A percentile compares a stretch with the other conserved stretches of the same genome.
Conservation (phyloP, 2,113 vertebrate species). For the Pterocles gutturalis region DNA sequence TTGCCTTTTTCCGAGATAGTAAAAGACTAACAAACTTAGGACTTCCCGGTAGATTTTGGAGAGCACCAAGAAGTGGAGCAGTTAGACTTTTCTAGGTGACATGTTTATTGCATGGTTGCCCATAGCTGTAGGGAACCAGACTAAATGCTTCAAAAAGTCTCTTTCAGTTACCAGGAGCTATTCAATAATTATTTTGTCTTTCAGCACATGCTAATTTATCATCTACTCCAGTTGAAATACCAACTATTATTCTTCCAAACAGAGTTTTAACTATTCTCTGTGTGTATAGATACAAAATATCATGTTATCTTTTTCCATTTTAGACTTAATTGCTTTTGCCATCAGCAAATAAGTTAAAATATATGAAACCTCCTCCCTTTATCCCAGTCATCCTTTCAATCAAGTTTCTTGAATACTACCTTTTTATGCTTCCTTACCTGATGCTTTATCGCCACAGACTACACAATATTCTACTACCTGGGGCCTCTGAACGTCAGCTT, state of each 20-base stretch:
- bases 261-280: background rate
- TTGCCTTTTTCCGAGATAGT: background rate
- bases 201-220: background rate
- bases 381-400: background rate
- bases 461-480: constrained; percentile 96
- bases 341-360: background rate
- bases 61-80: background rate
- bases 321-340: background rate
- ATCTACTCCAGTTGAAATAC: background rate
- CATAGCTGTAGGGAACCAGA: background rate
- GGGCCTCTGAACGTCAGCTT: constrained; percentile 88
- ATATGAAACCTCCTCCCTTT: background rate
- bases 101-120: background rate
- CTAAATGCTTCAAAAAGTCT: background rate
- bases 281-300: background rate
- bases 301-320: background rate
- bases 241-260: background rate
- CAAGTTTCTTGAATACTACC: background rate
- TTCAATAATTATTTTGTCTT: background rate
- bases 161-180: background rate
- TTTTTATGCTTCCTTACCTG: constrained; percentile 80
- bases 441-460: constrained; percentile 98
- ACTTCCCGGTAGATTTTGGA: too few relatives aligned
- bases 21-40: too few relatives aligned
- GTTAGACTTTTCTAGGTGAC: background rate